phyloP scores from a whole-genome alignment of 1,140 invertebrate genomes.

The Drosophila sechellia region DNA sequence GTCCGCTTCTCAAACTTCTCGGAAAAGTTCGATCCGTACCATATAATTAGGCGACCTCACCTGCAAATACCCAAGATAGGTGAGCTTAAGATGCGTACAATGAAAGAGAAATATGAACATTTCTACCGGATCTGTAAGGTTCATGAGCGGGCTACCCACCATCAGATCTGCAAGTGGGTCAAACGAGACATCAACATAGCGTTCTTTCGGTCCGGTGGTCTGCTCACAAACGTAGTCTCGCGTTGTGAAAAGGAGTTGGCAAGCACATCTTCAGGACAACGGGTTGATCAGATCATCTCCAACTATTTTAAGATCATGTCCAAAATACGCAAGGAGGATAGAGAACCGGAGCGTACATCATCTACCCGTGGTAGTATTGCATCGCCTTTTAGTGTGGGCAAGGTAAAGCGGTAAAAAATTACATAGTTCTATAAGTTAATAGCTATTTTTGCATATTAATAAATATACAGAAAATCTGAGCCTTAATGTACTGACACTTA shows the following conservation, averaged over 20 bases:
- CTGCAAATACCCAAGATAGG: constrained; percentile 59
- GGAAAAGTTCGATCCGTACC: constrained; percentile 65
- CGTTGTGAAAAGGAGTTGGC: constrained; percentile 59
- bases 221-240: constrained; percentile 48
- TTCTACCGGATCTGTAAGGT: constrained; percentile 35
- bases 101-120: constrained; percentile 33
- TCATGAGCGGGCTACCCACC: constrained; percentile 7
- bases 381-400: background rate
- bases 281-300: constrained; percentile 50
- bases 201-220: constrained; percentile 51
- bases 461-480: too few species aligned
- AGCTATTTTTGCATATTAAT: too few species aligned
- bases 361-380: background rate
- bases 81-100: constrained; percentile 29
- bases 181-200: constrained; percentile 48
- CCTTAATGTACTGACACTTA: too few species aligned
- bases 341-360: background rate
- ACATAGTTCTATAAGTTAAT: too few species aligned
- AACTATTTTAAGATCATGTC: constrained; percentile 51
- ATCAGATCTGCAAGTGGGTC: constrained; percentile 47
- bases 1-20: constrained; percentile 65
- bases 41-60: constrained; percentile 55
- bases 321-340: constrained; percentile 33
- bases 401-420: background rate
- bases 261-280: background rate